These are phyloP conservation scores for Pipistrellus pygmaeus DNA, from an alignment of 2,797 vertebrate species.

Conservation along the genomic window DNA sequence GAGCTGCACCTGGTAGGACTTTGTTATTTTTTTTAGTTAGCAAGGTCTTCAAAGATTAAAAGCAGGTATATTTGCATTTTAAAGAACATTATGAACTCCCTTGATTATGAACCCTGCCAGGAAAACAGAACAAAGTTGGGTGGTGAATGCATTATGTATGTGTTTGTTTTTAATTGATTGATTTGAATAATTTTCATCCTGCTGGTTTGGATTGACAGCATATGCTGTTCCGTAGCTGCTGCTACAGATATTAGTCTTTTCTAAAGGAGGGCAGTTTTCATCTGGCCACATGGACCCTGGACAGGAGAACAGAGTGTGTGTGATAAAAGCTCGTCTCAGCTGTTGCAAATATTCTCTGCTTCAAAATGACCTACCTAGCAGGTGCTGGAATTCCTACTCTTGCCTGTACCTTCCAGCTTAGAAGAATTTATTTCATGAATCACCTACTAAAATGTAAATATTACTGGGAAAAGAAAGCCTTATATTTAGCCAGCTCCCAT, in stretches of 20 bases:
- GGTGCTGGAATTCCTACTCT: slow-evolving; percentile 53
- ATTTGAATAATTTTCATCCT: slow-evolving; percentile 69
- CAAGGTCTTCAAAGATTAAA: slow-evolving; percentile 64
- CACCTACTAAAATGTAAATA: slow-evolving; percentile 62
- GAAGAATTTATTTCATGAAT: slow-evolving; percentile 64
- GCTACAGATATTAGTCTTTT: slow-evolving; percentile 44
- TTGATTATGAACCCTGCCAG: slow-evolving; percentile 61
- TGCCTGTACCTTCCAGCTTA: slow-evolving; percentile 19
- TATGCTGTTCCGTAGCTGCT: neutral
- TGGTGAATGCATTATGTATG: slow-evolving; percentile 77
- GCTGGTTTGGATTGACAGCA: neutral
- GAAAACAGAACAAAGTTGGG: slow-evolving; percentile 62
- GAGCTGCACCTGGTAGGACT: slow-evolving; percentile 44
- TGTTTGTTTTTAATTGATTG: slow-evolving; percentile 76
- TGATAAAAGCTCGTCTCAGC: neutral
- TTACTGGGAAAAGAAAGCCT: slow-evolving; percentile 62
- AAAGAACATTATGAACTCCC: slow-evolving; percentile 58
- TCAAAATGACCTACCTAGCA: slow-evolving; percentile 58
- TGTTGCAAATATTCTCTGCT: slow-evolving; percentile 14
- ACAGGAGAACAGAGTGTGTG: slow-evolving; percentile 9
- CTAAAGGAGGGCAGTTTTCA: slow-evolving; percentile 50
- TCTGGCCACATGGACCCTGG: slow-evolving; percentile 62
- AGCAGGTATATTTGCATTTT: slow-evolving; percentile 72
- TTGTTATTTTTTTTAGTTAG: slow-evolving; percentile 36
- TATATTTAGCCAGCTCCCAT: slow-evolving; percentile 56